Evolutionary conservation across 1,140 invertebrate genomes (phyloP).

Genomic region (Archivesica marissinica): DNA sequence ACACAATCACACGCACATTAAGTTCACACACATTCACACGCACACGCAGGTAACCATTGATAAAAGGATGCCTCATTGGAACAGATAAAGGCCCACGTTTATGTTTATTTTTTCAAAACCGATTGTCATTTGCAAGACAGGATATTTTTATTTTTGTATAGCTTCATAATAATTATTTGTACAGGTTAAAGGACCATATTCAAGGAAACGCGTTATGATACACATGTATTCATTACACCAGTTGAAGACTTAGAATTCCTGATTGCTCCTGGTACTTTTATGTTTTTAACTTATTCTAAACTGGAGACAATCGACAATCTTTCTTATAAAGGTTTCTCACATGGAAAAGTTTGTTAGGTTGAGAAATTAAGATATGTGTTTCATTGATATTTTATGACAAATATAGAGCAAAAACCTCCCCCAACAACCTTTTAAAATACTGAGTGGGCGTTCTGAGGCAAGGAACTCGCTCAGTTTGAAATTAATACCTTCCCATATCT

Average conservation of each 20-base stretch:
- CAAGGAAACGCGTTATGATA: no score
- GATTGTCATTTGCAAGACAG: no score
- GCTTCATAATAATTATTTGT: no score
- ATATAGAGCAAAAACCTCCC: constrained; percentile 8
- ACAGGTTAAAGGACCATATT: no score
- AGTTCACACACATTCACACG: no score
- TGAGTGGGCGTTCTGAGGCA: constrained; percentile 18
- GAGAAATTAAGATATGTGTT: not conserved
- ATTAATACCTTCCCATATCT: constrained; percentile 34
- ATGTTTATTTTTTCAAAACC: no score
- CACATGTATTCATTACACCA: no score
- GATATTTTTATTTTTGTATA: no score
- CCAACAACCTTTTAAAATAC: constrained; percentile 18
- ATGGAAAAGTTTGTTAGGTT: not conserved
- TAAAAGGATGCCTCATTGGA: no score
- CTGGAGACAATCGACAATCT: not conserved
- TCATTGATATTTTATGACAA: constrained; percentile 28
- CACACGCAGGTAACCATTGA: no score
- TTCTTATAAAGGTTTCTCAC: not conserved
- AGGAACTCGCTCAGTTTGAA: not conserved
- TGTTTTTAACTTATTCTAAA: not conserved
- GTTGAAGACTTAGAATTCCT: not conserved
- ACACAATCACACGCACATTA: no score
- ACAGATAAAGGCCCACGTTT: no score
- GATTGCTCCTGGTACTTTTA: not conserved